Percentiles rank a stretch among this genome's conserved stretches.
phyloP scores from a whole-genome alignment of 2,888 invertebrate genomes.

The Platynereis dumerilii region DNA sequence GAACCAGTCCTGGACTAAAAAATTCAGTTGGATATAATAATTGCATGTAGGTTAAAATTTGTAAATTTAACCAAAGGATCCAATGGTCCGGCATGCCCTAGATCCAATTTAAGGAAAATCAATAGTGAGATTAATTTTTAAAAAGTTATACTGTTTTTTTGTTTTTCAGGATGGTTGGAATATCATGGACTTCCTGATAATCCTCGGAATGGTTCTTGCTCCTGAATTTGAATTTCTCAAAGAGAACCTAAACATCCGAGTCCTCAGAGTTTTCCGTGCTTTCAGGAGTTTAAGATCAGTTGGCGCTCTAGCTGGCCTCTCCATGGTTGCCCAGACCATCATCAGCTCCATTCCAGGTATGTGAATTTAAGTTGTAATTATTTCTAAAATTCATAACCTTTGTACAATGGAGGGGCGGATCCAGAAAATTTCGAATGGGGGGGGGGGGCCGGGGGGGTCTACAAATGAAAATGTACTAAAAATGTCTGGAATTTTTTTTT shows the following conservation, averaged over 20 bases:
- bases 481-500: neutral
- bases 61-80: too few relatives aligned
- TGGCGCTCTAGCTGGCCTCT: slow-evolving; percentile 33
- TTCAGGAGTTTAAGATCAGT: slow-evolving; percentile 35
- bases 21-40: too few relatives aligned
- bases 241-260: slow-evolving; percentile 32
- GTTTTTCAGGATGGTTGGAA: slow-evolving; percentile 44
- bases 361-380: too few relatives aligned
- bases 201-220: slow-evolving; percentile 38
- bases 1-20: too few relatives aligned
- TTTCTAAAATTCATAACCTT: slow-evolving; percentile 1
- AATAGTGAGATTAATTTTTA: too few relatives aligned
- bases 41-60: too few relatives aligned
- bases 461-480: too few relatives aligned
- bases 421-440: neutral
- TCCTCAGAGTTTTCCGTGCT: slow-evolving; percentile 38
- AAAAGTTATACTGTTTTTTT: too few relatives aligned
- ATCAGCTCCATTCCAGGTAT: slow-evolving; percentile 44
- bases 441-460: too few relatives aligned
- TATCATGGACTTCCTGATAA: slow-evolving; percentile 51
- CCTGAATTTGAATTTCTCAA: slow-evolving; percentile 31
- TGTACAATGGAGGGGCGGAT: neutral
- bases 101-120: too few relatives aligned
- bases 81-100: too few relatives aligned
- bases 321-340: slow-evolving; percentile 33